Evolutionary conservation across 2,888 invertebrate genomes (phyloP).

Genomic region (Homarus gammarus): DNA sequence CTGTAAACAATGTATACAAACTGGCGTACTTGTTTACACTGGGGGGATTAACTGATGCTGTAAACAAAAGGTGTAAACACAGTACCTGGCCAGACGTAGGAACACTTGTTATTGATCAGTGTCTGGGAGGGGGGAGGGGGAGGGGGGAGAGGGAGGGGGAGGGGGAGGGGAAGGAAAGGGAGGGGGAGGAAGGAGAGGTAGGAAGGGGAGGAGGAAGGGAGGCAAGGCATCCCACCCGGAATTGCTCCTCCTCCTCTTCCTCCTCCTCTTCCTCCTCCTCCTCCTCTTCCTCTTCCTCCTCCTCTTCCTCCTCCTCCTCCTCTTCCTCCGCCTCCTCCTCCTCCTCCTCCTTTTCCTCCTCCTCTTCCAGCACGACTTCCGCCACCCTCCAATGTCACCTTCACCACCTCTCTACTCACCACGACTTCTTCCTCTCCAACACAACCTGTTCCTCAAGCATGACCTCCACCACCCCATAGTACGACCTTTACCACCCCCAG

Average conservation of each 20-base stretch:
- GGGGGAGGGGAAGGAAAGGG: background rate
- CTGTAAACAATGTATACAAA: too few relatives aligned
- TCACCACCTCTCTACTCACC: background rate
- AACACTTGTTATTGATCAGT: too few relatives aligned
- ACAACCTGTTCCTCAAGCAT: background rate
- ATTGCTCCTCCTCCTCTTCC: background rate
- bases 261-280: background rate
- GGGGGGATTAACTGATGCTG: background rate
- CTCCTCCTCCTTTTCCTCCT: background rate
- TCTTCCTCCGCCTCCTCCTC: background rate
- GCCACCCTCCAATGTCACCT: background rate
- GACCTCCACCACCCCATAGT: too few relatives aligned
- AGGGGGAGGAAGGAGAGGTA: background rate
- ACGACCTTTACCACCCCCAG: too few relatives aligned
- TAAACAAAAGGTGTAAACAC: too few relatives aligned
- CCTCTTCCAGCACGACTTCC: background rate
- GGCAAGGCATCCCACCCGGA: background rate
- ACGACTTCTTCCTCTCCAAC: background rate
- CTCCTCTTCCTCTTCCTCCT: background rate
- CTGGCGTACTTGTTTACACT: too few relatives aligned
- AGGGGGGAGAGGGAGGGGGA: background rate
- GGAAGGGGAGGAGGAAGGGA: background rate
- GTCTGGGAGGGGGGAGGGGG: background rate
- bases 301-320: background rate
- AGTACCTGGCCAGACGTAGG: too few relatives aligned